These are phyloP conservation scores for Crotophaga sulcirostris DNA, from an alignment of 2,113 vertebrate species.

Conservation along the genomic window DNA sequence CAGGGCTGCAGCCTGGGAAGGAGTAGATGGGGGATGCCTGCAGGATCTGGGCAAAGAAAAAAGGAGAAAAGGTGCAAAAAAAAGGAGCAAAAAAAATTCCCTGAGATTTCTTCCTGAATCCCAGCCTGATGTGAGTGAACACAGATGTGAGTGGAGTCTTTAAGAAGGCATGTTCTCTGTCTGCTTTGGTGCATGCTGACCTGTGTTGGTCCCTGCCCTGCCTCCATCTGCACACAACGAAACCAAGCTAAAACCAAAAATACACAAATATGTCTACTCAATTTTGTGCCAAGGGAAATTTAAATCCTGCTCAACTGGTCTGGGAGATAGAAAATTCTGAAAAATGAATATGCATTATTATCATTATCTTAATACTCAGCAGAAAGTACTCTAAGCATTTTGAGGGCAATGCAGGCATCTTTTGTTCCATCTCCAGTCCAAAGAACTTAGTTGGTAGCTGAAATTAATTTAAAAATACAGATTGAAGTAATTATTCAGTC, in stretches of 20 bases:
- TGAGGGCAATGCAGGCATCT: neutral
- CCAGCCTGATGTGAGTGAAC: neutral
- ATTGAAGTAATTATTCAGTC: neutral
- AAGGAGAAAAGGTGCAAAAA: neutral
- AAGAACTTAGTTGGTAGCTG: neutral
- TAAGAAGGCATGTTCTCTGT: neutral
- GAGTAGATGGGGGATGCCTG: neutral
- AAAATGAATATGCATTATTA: neutral
- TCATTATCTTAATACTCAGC: neutral
- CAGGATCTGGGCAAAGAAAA: neutral
- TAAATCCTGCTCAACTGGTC: neutral
- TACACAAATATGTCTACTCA: neutral
- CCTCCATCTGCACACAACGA: neutral
- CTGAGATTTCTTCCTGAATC: neutral
- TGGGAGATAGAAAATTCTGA: neutral
- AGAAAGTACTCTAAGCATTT: neutral
- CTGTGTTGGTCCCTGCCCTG: neutral
- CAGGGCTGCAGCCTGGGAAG: neutral
- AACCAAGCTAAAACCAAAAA: neutral
- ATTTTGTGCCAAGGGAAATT: neutral
- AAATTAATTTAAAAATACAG: neutral
- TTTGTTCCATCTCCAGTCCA: neutral
- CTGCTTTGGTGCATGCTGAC: accelerated
- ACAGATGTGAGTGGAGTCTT: accelerated
- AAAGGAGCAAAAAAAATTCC: too few relatives aligned